These are phyloP conservation scores for Notechis scutatus DNA, from an alignment of 2,113 vertebrate species.

Conservation along the genomic window DNA sequence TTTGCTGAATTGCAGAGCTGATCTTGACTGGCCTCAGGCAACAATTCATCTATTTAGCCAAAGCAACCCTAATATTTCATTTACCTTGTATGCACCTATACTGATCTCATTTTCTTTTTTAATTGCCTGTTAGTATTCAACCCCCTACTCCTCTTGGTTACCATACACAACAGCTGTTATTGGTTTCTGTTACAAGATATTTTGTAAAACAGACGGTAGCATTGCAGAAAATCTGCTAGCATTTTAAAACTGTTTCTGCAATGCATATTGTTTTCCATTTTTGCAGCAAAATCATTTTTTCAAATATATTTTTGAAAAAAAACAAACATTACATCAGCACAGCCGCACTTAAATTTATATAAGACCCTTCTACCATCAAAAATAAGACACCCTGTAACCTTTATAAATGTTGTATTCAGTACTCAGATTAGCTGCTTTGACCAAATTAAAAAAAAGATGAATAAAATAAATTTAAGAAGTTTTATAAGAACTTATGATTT, in stretches of 20 bases:
- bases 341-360: neutral
- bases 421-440: neutral
- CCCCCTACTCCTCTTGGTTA: neutral
- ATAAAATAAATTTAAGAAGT: neutral
- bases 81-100: neutral
- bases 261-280: neutral
- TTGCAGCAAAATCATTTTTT: neutral
- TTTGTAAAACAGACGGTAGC: neutral
- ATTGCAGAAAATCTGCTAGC: neutral
- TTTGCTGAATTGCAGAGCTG: neutral
- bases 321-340: neutral
- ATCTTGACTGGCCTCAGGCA: slow-evolving; percentile 17
- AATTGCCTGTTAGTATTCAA: neutral
- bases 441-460: neutral
- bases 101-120: neutral
- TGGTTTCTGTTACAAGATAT: slow-evolving; percentile 15
- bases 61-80: neutral
- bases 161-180: slow-evolving; percentile 10
- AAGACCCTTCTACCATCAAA: neutral
- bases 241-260: slow-evolving; percentile 1
- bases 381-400: neutral
- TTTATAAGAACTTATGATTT: neutral
- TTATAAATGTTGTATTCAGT: neutral
- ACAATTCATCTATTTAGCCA: neutral
- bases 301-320: neutral